Evolutionary conservation across 1,140 invertebrate species (phyloP), one percentile per base, ranked within the genome.

Genomic region (Neodiprion virginianus): DNA sequence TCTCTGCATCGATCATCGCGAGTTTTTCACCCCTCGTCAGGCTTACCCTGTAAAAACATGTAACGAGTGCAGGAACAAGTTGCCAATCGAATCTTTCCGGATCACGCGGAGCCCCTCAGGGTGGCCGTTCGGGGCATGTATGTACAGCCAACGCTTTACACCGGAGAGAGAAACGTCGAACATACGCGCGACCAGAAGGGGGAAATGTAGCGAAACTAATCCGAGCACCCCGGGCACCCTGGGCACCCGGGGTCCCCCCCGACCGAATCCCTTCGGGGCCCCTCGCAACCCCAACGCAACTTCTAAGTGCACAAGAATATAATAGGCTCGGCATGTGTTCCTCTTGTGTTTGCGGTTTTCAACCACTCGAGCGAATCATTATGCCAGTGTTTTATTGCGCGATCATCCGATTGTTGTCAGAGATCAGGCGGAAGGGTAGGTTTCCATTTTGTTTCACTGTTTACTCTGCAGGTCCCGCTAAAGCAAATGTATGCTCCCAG

Each of bases 151-250:
- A 47, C 23, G 12, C 17, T 21, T 14, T 65, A 14, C 61, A 65
- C 17, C 67, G 21, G 11, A 7, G 14, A 69, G 12, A 69, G 40
- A 14, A 65, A 17, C 17, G 40, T 69, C 67, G 77, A 75, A 77
- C 82, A 85, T 87, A 87, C 86, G 85, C 84, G 81, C 78, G 81
- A 85, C 86, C 86, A 86, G 82, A 86, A 87, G 85, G 86, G 84
- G 81, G 82, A 86, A 87, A 87, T 86, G 85, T 86, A 86, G 83
- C 84, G 85, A 85, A 75, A 83, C 85, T 86, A 87, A 87, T 86
- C 85, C 84, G 69, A 69, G 23, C 50, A 71, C 12, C 71, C 78
- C 72, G 50, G 74, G 78, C 70, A 72, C 75, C 74, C 70, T 67
- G 69, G 73, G 68, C 74, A 77, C 74, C 70, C 49, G n/a, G 76